phyloP scores from a whole-genome alignment of 2,113 vertebrate species.

The Typhlomys cinereus region DNA sequence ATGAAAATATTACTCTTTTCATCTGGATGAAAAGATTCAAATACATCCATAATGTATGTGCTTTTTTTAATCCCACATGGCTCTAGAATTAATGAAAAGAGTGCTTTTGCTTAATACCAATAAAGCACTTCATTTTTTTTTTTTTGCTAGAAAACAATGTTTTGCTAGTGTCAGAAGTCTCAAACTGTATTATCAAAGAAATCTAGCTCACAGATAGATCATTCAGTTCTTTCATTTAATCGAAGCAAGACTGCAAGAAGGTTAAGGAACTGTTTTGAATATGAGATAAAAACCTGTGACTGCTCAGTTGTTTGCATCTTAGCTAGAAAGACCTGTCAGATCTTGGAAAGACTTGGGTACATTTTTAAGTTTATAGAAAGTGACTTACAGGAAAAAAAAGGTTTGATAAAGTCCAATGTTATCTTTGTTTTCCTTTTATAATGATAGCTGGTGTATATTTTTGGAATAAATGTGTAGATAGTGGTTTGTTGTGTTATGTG shows the following conservation, averaged over 20 bases:
- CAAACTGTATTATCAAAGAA: not conserved
- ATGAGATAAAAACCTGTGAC: not conserved
- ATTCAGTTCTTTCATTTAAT: not conserved
- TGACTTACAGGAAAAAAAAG: slow-evolving; percentile 32
- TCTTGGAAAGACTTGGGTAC: not conserved
- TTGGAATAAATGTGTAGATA: slow-evolving; percentile 56
- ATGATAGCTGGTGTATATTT: slow-evolving; percentile 35
- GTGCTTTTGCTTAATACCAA: not conserved
- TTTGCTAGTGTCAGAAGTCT: not conserved
- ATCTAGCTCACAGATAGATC: not conserved
- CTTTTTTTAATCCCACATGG: not conserved
- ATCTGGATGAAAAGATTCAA: not conserved
- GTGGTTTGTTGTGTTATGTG: slow-evolving; percentile 62
- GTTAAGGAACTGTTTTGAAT: not conserved
- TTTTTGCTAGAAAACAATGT: slow-evolving; percentile 6
- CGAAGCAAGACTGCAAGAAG: not conserved
- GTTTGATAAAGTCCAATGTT: not conserved
- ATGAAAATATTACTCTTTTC: no score
- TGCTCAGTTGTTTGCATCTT: slow-evolving; percentile 18
- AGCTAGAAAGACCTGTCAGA: not conserved
- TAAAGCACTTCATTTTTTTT: not conserved
- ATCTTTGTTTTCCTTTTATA: slow-evolving; percentile 30
- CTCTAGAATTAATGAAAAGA: not conserved
- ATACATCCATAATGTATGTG: not conserved
- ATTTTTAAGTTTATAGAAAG: slow-evolving; percentile 27